Evolutionary conservation across 2,888 invertebrate species (phyloP), one percentile per base, ranked within the genome.

Genomic region (Nymphalis c-album): DNA sequence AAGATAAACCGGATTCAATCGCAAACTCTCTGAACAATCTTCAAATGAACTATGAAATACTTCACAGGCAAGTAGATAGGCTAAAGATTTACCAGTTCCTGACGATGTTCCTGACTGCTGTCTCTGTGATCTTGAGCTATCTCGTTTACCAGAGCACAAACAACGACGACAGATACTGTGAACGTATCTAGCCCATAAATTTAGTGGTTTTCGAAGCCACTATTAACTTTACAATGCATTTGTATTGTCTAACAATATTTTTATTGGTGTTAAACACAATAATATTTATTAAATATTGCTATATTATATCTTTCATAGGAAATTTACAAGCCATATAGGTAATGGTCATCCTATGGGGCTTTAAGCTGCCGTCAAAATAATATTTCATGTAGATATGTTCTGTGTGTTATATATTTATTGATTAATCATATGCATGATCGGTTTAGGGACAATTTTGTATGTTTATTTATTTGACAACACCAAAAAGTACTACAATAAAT

Each of bases 1-100:
- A 92, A 74, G 97, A 96, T 7, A 98, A 95, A 51, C 95, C 90
- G 2, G 96, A 96, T n/a, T 96, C 95, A 0, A 96, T 95, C 4
- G 94, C 94, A 70, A 94, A 96, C 31, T 97, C 98, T 0, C 55
- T 91, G 10, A 85, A 82, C 18, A 87, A 84, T 46, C 71, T 92
- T 7, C 88, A 91, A 66, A 79, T 78, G 26, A 88, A 88, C 60
- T 89, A 89, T 47, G 85, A 85, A 31, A 73, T 73, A 0, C 63
- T 92, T 0, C 85, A 86, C 47, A 78, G 76, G 8, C 85, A 90
- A 67, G 77, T 91, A 1, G 77, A 84, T 18, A 84, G 76, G 60
- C 63, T 92, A 50, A 91, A 88, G 62, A 71, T 84, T 2, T 81
- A 86, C 63, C 91, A 91, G 61, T 78, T 87, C 10, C 10, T 90